Conservation (phyloP, 2,113 vertebrate species). For the Brachypodius melanocephalos region DNA sequence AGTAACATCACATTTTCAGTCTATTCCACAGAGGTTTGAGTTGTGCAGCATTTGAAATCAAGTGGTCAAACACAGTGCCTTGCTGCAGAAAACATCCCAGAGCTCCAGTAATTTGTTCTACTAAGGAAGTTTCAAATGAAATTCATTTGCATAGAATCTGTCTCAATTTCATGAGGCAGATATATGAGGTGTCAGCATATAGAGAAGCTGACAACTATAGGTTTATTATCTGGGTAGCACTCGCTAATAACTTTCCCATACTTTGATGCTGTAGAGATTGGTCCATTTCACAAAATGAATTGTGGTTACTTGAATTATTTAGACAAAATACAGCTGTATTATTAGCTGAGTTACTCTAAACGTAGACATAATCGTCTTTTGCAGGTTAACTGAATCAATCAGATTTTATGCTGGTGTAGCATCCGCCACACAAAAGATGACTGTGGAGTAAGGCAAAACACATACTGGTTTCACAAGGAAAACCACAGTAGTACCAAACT, state of each 20-base stretch:
- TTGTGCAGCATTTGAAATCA: background rate
- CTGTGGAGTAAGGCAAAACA: background rate
- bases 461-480: background rate
- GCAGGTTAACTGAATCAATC: background rate
- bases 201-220: background rate
- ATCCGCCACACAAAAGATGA: background rate
- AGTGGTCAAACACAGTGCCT: background rate
- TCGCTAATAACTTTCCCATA: background rate
- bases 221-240: background rate
- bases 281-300: background rate
- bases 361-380: background rate
- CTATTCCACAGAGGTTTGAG: background rate
- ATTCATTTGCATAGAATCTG: background rate
- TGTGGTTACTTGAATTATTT: background rate
- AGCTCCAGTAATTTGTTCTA: background rate
- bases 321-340: background rate
- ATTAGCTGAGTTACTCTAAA: background rate
- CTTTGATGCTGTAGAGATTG: background rate
- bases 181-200: background rate
- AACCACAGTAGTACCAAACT: background rate
- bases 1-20: background rate
- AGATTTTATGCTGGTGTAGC: background rate
- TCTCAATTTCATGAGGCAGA: background rate
- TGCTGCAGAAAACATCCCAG: background rate
- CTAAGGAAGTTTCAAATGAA: background rate